phyloP scores from a whole-genome alignment of 1,140 invertebrate species.

The Musca vetustissima region DNA sequence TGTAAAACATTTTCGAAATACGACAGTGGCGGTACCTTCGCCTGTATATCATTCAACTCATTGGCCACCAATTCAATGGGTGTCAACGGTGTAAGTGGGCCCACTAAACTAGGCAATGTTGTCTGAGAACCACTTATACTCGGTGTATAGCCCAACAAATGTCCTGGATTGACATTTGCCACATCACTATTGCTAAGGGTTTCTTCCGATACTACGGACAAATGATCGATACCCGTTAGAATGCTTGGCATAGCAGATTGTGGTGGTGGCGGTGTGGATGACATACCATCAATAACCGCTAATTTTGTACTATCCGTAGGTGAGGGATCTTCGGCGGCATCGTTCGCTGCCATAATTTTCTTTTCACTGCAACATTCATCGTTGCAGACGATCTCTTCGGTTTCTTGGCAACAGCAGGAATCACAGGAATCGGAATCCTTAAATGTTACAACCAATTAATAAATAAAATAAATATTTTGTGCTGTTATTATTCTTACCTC shows the following conservation, averaged over 20 bases:
- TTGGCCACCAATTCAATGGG: constrained; percentile 52
- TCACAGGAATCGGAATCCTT: constrained; percentile 56
- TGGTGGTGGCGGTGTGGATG: too few species aligned
- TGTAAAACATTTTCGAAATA: constrained; percentile 53
- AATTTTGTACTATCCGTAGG: not conserved
- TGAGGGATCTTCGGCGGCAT: not conserved
- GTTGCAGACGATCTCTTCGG: constrained; percentile 44
- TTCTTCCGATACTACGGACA: constrained; percentile 75
- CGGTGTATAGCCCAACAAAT: constrained; percentile 35
- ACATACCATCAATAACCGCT: not conserved
- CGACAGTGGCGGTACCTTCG: constrained; percentile 47
- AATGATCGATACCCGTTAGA: constrained; percentile 64
- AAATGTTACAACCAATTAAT: not conserved
- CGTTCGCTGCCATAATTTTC: not conserved
- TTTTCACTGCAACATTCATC: constrained; percentile 48
- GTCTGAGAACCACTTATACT: constrained; percentile 46
- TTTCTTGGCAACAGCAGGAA: constrained; percentile 50
- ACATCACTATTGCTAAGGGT: constrained; percentile 61
- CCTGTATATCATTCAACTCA: constrained; percentile 50
- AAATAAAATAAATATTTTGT: not conserved
- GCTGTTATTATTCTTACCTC: constrained; percentile 40
- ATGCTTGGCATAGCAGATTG: constrained; percentile 30
- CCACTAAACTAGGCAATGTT: constrained; percentile 46
- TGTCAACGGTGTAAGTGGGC: constrained; percentile 46
- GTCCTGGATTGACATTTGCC: constrained; percentile 33